Base-by-base conservation (phyloP, 1,140 invertebrate species). In the Diorhabda elongata region DNA sequence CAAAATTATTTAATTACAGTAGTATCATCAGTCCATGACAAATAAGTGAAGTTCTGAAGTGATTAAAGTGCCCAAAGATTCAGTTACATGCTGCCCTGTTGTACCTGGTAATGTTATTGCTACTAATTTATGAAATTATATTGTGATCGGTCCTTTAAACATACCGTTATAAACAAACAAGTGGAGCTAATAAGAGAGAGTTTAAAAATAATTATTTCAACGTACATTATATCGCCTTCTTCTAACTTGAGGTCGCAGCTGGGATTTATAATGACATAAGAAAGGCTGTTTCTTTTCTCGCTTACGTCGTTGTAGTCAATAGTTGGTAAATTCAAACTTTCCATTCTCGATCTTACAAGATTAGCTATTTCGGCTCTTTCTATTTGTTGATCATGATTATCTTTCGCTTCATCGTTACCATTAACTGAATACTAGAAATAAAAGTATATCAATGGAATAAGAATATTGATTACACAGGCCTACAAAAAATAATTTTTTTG, bases 191-290 rank as follows among this genome's bases (percentile, higher is more conserved):
- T 26, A 26, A 26, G 26, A 26, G 26, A 0, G 26, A 26, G 26
- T 26, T 26, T 26, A 26, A 26, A 26, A 26, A 26, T 26, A 26
- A 26, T 26, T 26, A n/a, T 52, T 52, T 4, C 2, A 66, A 84
- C 90, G 89, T 84, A 97, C 89, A 99, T 93, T 60, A 98, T 92
- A 83, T 99, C 97, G 57, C 95, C 97, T 79, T 96, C 92, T 83
- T 98, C 94, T 62, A 99, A 85, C 80, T 96, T 96, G 0, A 98
- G 85, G 84, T 99, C 97, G 85, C 96, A 98, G 80, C 93, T 96
- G 0, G 97, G 97, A 81, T 99, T 99, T 77, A 98, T 98, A 75
- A 99, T 98, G 66, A 98, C 97, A 83, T 98, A 99, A 2, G 96
- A 98, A 5, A 99, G 85, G 71, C 89, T 93, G 82, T 92, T 95